These are phyloP conservation scores for Parasteatoda tepidariorum DNA, from an alignment of 1,140 invertebrate species.

Conservation along the genomic window DNA sequence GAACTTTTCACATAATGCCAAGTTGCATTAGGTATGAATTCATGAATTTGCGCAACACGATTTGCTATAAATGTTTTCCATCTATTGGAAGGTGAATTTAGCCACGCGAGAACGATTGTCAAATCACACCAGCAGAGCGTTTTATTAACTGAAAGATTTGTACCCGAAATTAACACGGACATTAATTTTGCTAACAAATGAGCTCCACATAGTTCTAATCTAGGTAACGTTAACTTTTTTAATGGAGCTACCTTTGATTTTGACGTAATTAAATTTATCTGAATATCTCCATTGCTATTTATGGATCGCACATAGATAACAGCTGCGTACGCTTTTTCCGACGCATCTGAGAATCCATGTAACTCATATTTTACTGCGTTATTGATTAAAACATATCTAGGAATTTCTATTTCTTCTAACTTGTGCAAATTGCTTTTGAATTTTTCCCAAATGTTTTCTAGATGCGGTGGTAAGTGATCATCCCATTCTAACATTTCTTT, in stretches of 20 bases:
- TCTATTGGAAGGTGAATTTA: conserved; percentile 63
- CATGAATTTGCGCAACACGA: neutral
- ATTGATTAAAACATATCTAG: conserved; percentile 5
- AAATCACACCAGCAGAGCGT: conserved; percentile 62
- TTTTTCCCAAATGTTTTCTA: conserved; percentile 63
- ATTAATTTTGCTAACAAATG: conserved; percentile 10
- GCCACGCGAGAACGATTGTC: conserved; percentile 66
- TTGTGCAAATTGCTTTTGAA: conserved; percentile 64
- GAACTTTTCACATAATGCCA: neutral
- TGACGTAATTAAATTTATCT: neutral
- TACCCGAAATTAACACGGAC: neutral
- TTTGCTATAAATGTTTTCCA: conserved; percentile 22
- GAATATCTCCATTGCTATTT: neutral
- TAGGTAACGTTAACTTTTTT: conserved; percentile 63
- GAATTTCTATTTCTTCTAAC: neutral
- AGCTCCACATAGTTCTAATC: conserved; percentile 57
- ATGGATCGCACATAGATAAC: conserved; percentile 18
- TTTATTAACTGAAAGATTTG: neutral
- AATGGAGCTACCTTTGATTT: conserved; percentile 65
- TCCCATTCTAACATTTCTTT: neutral
- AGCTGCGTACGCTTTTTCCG: conserved; percentile 66
- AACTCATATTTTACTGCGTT: conserved; percentile 66
- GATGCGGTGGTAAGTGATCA: conserved; percentile 64
- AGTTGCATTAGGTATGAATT: neutral
- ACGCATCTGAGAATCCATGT: conserved; percentile 66